phyloP scores from a whole-genome alignment of 2,113 vertebrate species.

The Planiliza haematocheilus region DNA sequence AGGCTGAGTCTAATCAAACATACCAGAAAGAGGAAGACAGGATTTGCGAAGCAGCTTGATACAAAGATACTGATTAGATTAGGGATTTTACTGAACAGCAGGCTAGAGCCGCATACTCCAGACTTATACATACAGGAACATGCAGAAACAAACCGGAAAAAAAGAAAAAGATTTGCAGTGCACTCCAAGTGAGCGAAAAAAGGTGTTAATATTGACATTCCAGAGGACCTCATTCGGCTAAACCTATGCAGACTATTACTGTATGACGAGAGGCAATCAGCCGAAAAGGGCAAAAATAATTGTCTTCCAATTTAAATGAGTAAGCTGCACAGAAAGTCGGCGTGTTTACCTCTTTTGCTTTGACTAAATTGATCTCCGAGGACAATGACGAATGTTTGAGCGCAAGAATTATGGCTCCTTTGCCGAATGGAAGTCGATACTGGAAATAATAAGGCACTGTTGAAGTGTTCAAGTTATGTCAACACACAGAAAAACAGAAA shows the following conservation, averaged over 20 bases:
- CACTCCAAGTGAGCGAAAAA: slow-evolving; percentile 3
- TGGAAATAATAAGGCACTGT: slow-evolving; percentile 45
- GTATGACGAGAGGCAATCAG: slow-evolving; percentile 35
- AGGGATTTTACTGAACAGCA: slow-evolving; percentile 65
- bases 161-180: slow-evolving; percentile 10
- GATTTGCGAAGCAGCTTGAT: slow-evolving; percentile 74
- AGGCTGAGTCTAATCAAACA: slow-evolving; percentile 68
- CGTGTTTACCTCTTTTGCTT: slow-evolving; percentile 38
- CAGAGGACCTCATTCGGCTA: slow-evolving; percentile 15
- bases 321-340: neutral
- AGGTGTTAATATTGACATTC: slow-evolving; percentile 39
- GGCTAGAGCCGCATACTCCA: slow-evolving; percentile 43
- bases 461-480: slow-evolving; percentile 35
- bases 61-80: slow-evolving; percentile 68
- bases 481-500: slow-evolving; percentile 2
- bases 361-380: slow-evolving; percentile 39
- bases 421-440: slow-evolving; percentile 44
- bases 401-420: slow-evolving; percentile 37
- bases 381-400: slow-evolving; percentile 50
- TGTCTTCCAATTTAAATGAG: slow-evolving; percentile 3
- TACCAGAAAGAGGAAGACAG: slow-evolving; percentile 42
- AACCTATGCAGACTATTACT: slow-evolving; percentile 13
- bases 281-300: slow-evolving; percentile 33
- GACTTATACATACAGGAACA: slow-evolving; percentile 28
- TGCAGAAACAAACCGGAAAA: slow-evolving; percentile 1